A percentile compares a stretch with the other conserved stretches of the same genome.
Conservation (phyloP, 2,113 vertebrate species). For the Naja naja region DNA sequence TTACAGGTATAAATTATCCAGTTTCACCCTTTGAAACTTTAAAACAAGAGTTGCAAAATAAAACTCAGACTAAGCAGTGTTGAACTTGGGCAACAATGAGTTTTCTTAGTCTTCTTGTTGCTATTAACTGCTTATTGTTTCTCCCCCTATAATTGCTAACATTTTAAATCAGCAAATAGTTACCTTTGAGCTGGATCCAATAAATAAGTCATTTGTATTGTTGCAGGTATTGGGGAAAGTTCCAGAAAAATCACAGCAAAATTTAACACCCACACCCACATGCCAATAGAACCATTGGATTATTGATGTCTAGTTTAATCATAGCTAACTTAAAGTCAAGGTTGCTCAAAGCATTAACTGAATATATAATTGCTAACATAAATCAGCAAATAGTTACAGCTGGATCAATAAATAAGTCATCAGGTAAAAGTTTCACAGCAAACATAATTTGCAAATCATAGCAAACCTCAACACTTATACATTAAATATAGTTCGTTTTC, state of each 20-base stretch:
- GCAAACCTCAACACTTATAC: too few species aligned
- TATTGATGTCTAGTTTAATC: neutral
- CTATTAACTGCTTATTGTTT: constrained; percentile 73
- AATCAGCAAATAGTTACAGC: too few species aligned
- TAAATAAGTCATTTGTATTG: neutral
- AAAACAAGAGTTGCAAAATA: constrained; percentile 41
- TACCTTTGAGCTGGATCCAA: constrained; percentile 65
- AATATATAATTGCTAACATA: too few species aligned
- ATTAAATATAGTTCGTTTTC: too few species aligned
- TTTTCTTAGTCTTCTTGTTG: constrained; percentile 56
- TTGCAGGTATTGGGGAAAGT: neutral
- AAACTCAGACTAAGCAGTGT: constrained; percentile 65
- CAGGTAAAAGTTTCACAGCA: too few species aligned
- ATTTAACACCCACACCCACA: neutral
- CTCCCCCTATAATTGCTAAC: constrained; percentile 52
- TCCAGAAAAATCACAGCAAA: neutral
- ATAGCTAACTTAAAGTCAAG: neutral
- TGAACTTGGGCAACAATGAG: constrained; percentile 65
- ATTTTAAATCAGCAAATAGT: constrained; percentile 74
- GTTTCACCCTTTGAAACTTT: constrained; percentile 69
- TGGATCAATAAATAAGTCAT: too few species aligned
- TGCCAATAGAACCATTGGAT: neutral
- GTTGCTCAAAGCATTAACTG: neutral
- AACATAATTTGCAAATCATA: too few species aligned
- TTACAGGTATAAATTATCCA: constrained; percentile 75